Evolutionary conservation across 2,113 vertebrate species (phyloP).

Genomic region (Trinectes maculatus): DNA sequence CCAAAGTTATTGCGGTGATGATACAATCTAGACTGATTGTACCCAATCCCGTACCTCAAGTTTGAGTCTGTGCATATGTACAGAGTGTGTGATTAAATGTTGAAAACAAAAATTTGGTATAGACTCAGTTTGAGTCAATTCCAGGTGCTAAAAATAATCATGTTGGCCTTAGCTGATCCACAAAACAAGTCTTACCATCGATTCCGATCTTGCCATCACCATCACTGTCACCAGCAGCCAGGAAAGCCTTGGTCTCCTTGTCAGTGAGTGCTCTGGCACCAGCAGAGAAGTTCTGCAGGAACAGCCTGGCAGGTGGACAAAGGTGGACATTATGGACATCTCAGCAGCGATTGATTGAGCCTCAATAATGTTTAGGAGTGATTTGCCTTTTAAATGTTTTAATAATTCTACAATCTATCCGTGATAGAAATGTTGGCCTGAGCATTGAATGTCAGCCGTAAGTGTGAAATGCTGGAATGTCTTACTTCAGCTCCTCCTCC

Average conservation of each 20-base stretch:
- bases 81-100: background rate
- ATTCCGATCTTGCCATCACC: constrained; percentile 85
- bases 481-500: constrained; percentile 86
- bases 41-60: constrained; percentile 9
- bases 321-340: background rate
- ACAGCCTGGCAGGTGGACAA: constrained; percentile 66
- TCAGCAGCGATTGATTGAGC: background rate
- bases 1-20: constrained; percentile 2
- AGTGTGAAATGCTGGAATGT: constrained; percentile 18
- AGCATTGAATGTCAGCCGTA: background rate
- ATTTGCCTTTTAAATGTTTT: background rate
- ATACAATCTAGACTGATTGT: background rate
- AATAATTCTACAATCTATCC: too few relatives aligned
- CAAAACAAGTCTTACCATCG: constrained; percentile 72
- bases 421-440: too few relatives aligned
- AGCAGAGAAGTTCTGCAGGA: constrained; percentile 84
- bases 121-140: background rate
- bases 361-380: background rate
- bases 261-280: constrained; percentile 80
- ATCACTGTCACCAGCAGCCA: constrained; percentile 82
- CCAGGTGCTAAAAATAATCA: background rate
- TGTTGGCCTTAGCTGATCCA: background rate
- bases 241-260: constrained; percentile 81
- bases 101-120: background rate
- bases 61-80: background rate